Percentiles rank a stretch among this genome's conserved stretches.
Conservation (phyloP, 2,888 invertebrate species). For the Amiota minor region DNA sequence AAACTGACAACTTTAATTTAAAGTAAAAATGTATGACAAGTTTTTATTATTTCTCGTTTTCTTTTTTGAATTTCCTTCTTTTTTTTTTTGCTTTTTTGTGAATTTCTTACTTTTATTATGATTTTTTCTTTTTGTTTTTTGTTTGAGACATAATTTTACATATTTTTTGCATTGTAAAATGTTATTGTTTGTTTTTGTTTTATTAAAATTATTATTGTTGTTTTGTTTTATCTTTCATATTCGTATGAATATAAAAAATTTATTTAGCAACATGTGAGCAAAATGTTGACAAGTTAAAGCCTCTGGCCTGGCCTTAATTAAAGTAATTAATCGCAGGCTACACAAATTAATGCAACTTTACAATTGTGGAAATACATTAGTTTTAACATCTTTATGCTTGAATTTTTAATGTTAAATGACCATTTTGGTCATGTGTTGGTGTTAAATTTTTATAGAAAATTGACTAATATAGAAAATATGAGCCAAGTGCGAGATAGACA, state of each 20-base stretch:
- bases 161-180: too few relatives aligned
- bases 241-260: neutral
- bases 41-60: neutral
- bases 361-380: neutral
- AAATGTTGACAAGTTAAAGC: conserved; percentile 36
- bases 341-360: too few relatives aligned
- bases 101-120: neutral
- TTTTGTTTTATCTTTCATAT: too few relatives aligned
- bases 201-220: neutral
- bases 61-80: conserved; percentile 20
- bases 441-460: too few relatives aligned
- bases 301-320: conserved; percentile 44
- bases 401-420: too few relatives aligned
- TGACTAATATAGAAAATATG: too few relatives aligned
- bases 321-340: conserved; percentile 43
- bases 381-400: neutral
- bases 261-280: conserved; percentile 3
- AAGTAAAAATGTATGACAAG: too few relatives aligned
- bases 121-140: neutral
- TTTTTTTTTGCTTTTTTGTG: neutral
- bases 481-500: too few relatives aligned
- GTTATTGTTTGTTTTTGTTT: conserved; percentile 8
- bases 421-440: too few relatives aligned
- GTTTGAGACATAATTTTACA: too few relatives aligned
- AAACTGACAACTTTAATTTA: too few relatives aligned